These are phyloP conservation scores for Sinelater perroti DNA, from an alignment of 2,888 invertebrate genomes.

Conservation along the genomic window DNA sequence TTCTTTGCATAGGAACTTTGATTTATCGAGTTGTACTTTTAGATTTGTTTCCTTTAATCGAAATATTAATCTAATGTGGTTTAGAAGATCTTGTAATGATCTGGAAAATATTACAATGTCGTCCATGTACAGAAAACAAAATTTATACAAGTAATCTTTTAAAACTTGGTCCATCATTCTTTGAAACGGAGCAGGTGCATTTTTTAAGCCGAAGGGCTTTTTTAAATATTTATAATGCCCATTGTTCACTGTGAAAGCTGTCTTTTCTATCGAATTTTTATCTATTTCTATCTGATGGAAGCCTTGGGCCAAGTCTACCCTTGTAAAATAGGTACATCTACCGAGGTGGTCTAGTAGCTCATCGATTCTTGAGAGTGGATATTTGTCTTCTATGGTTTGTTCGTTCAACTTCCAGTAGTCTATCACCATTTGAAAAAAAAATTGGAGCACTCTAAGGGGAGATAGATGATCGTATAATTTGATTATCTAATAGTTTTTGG, in stretches of 20 bases:
- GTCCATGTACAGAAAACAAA: constrained; percentile 43
- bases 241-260: constrained; percentile 30
- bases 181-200: constrained; percentile 29
- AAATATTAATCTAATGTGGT: constrained; percentile 37
- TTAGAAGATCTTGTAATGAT: constrained; percentile 38
- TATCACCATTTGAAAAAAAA: constrained; percentile 40
- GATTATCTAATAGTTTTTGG: constrained; percentile 32
- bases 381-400: constrained; percentile 38
- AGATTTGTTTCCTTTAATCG: constrained; percentile 33
- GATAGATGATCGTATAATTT: constrained; percentile 39
- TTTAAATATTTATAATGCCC: constrained; percentile 37
- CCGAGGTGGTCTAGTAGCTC: constrained; percentile 48
- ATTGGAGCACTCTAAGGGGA: constrained; percentile 40
- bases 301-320: constrained; percentile 44
- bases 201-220: constrained; percentile 30
- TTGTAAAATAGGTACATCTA: constrained; percentile 43
- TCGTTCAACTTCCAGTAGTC: constrained; percentile 38
- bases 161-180: constrained; percentile 29
- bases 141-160: constrained; percentile 28
- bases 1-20: constrained; percentile 16
- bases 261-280: constrained; percentile 28
- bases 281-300: constrained; percentile 49
- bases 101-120: constrained; percentile 41
- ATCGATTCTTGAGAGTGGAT: constrained; percentile 40
- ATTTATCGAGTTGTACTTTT: constrained; percentile 38